phyloP scores from a whole-genome alignment of 2,113 vertebrate genomes.

The Pluvianellus socialis region DNA sequence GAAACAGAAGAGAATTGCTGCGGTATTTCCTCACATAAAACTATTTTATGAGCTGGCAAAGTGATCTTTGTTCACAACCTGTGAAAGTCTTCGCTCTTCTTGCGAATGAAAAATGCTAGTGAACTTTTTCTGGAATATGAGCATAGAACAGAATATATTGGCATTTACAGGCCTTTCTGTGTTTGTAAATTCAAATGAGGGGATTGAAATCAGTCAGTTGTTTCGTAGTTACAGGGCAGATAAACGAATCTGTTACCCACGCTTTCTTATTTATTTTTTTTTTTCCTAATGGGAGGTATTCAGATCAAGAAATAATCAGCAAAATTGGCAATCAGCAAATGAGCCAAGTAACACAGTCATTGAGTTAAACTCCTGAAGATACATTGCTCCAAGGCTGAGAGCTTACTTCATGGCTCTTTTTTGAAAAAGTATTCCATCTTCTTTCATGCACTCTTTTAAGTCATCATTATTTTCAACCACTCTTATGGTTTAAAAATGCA shows the following conservation, averaged over 20 bases:
- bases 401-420: not conserved
- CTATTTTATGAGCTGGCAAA: slow-evolving; percentile 24
- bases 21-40: slow-evolving; percentile 26
- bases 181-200: slow-evolving; percentile 35
- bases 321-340: not conserved
- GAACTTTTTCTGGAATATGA: slow-evolving; percentile 9
- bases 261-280: not conserved
- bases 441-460: not conserved
- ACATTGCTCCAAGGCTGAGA: not conserved
- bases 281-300: not conserved
- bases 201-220: not conserved
- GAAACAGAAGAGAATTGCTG: not conserved
- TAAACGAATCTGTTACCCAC: not conserved
- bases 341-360: not conserved
- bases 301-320: slow-evolving; percentile 3
- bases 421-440: not conserved
- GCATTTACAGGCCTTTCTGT: not conserved
- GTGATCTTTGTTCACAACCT: slow-evolving; percentile 15
- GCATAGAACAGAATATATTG: not conserved
- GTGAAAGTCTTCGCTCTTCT: not conserved
- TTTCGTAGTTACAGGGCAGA: not conserved
- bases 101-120: slow-evolving; percentile 10
- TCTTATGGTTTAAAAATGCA: not conserved
- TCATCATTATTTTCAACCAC: not conserved
- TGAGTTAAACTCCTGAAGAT: not conserved